Evolutionary conservation across 2,888 invertebrate genomes (phyloP).

Genomic region (Neoscelio sp.): DNA sequence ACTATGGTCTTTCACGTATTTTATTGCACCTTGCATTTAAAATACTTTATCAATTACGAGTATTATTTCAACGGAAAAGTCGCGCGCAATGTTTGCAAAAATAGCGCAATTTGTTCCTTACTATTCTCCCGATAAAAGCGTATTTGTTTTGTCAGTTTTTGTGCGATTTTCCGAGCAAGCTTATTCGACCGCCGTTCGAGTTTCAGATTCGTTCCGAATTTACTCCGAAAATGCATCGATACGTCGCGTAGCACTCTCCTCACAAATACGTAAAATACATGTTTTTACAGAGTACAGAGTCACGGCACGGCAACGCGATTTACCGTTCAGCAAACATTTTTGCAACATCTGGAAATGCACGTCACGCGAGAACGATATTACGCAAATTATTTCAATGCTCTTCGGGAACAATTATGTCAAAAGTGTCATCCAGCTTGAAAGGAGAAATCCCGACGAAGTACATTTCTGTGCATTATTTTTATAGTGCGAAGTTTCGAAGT

Average conservation of each 20-base stretch:
- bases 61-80: constrained; percentile 50
- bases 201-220: constrained; percentile 54
- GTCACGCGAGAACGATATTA: neutral
- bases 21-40: constrained; percentile 65
- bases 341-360: constrained; percentile 24
- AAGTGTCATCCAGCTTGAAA: no score
- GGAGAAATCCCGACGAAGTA: no score
- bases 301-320: constrained; percentile 25
- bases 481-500: no score
- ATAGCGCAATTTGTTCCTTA: constrained; percentile 56
- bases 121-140: constrained; percentile 60
- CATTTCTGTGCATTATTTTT: no score
- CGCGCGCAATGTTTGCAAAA: constrained; percentile 58
- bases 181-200: constrained; percentile 43
- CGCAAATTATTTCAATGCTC: neutral
- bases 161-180: constrained; percentile 61
- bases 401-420: no score
- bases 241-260: constrained; percentile 44
- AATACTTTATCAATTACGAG: constrained; percentile 60
- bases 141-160: constrained; percentile 67
- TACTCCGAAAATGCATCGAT: constrained; percentile 60
- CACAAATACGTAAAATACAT: constrained; percentile 59
- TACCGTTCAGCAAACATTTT: constrained; percentile 33
- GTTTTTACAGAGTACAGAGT: constrained; percentile 39
- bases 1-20: constrained; percentile 69